A percentile compares a stretch with the other conserved stretches of the same genome.
Conservation (phyloP, 2,888 invertebrate genomes). For the Zygothrica quintamaculata region DNA sequence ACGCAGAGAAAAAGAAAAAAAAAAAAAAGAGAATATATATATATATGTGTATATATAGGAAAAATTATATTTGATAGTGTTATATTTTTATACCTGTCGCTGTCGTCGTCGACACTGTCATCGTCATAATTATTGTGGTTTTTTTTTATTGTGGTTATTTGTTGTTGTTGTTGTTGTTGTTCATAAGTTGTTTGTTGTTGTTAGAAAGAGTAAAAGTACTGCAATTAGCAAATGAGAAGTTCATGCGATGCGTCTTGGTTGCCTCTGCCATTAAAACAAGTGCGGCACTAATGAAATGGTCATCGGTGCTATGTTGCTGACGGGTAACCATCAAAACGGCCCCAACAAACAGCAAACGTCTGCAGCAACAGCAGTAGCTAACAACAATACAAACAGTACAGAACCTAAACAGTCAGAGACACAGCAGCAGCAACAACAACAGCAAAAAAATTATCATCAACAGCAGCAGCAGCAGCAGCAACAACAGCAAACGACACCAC, state of each 20-base stretch:
- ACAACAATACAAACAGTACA: constrained; percentile 15
- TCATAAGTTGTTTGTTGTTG: constrained; percentile 1
- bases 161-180: constrained; percentile 32
- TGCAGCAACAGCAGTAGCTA: constrained; percentile 21
- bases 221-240: constrained; percentile 28
- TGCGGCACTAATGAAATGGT: constrained; percentile 84
- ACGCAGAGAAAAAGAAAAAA: constrained; percentile 21
- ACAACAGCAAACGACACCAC: constrained; percentile 13
- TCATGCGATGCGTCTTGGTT: constrained; percentile 54
- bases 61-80: constrained; percentile 40
- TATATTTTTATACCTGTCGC: constrained; percentile 22
- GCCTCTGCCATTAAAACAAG: constrained; percentile 67
- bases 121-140: background rate
- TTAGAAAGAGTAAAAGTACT: constrained; percentile 6
- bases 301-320: constrained; percentile 85
- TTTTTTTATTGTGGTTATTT: constrained; percentile 30
- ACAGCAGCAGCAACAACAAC: constrained; percentile 13
- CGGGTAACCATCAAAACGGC: constrained; percentile 82
- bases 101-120: background rate
- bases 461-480: constrained; percentile 18
- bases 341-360: constrained; percentile 59
- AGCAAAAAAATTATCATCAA: constrained; percentile 21
- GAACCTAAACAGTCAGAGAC: constrained; percentile 5
- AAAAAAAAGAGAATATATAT: too few relatives aligned
- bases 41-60: too few relatives aligned